Evolutionary conservation across 2,113 vertebrate species (phyloP), one percentile per base, ranked within the genome.

Genomic region (Ammodramus savannarum): DNA sequence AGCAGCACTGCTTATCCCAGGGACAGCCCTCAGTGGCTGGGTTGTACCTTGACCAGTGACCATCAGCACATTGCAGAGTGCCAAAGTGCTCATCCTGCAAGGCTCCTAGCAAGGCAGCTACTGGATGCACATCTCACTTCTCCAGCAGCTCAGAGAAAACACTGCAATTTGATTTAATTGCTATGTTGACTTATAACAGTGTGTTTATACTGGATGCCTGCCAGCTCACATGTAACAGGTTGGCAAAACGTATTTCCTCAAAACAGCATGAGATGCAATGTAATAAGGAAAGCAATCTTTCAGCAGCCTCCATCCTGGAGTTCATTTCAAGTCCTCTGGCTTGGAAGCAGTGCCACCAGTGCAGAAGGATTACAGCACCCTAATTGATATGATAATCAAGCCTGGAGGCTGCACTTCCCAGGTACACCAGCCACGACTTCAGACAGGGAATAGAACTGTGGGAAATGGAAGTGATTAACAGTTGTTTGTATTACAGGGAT

Each of bases 151-250:
- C 73, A 62, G 63, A 92, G 79, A 94, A 93, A 94, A 92, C 86
- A 74, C 0, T 77, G 91, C 95, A 95, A 96, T 97, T 93, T 94
- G 92, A 95, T 94, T 94, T 97, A 96, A 97, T 97, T 95, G 87
- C 95, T 65, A 61, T 90, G 95, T 95, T 96, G 95, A 96, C 93
- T 97, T 96, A 61, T 61, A 97, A 85, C 89, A 90, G 76, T 89
- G 1, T 96, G 95, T 94, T 96, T 94, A 79, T 63, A 66, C 84
- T 95, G 95, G 93, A 93, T 94, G 93, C 58, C 77, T 95, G 95
- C 93, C 94, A 97, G 93, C 78, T 72, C 73, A 87, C 81, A 82
- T 77, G 89, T 92, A 97, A 97, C 91, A 95, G 86, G 93, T 93
- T 86, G n/a, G 58, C 87, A 81, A 87, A 90, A 90, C 15, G 65